Percentiles rank a stretch among this genome's conserved stretches.
Evolutionary conservation across 1,140 invertebrate genomes (phyloP).

Genomic region (Ostrea edulis): DNA sequence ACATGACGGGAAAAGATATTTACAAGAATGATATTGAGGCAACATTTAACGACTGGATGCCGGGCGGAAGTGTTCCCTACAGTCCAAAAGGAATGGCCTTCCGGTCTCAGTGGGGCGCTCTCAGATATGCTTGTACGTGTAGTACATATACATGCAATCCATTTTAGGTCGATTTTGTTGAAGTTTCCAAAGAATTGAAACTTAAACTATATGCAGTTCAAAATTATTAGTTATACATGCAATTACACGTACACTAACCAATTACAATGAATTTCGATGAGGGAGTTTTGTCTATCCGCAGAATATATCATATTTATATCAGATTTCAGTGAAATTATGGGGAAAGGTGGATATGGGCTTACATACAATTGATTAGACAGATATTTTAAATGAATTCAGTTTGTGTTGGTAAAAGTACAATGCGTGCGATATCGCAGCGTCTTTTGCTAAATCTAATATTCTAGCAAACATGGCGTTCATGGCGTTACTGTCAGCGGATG

Average conservation of each 20-base stretch:
- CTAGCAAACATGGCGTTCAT: conserved; percentile 74
- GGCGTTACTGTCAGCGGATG: conserved; percentile 73
- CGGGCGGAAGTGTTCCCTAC: conserved; percentile 70
- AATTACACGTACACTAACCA: no score
- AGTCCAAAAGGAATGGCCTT: conserved; percentile 73
- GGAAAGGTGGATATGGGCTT: no score
- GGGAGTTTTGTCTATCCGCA: no score
- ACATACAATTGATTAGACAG: no score
- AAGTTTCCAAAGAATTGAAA: not conserved
- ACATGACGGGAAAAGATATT: conserved; percentile 65
- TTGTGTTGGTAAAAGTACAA: no score
- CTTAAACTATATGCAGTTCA: not conserved
- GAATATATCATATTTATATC: no score
- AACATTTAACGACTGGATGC: conserved; percentile 72
- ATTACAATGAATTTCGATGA: no score
- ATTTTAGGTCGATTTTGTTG: not conserved
- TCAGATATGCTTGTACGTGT: conserved; percentile 70
- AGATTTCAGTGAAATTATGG: no score
- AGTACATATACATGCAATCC: not conserved
- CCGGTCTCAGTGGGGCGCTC: conserved; percentile 70
- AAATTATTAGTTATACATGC: no score
- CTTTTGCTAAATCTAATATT: no score
- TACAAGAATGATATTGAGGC: conserved; percentile 68
- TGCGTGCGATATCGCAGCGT: no score
- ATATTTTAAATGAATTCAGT: no score